Percentiles rank a stretch among this genome's conserved stretches.
These are phyloP conservation scores for Chlamydotis undulata DNA, from an alignment of 2,113 vertebrate genomes.

Conservation along the genomic window DNA sequence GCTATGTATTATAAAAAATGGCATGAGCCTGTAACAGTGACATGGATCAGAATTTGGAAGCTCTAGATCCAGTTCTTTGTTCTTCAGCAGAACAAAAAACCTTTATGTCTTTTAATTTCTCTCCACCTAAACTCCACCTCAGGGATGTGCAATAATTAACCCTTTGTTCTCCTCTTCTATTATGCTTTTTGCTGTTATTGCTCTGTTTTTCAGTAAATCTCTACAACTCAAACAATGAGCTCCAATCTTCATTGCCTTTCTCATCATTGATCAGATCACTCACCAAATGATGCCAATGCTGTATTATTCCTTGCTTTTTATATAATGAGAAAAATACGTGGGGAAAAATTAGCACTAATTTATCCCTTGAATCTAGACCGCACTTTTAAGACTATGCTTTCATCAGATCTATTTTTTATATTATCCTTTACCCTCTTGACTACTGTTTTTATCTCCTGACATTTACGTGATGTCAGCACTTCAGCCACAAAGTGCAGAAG, in stretches of 20 bases:
- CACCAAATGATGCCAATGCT: background rate
- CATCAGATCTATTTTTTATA: background rate
- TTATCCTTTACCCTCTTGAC: background rate
- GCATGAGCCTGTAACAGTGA: background rate
- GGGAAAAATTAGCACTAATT: background rate
- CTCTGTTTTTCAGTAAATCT: background rate
- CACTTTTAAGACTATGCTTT: background rate
- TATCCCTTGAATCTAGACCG: background rate
- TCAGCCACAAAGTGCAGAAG: background rate
- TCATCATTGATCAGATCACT: background rate
- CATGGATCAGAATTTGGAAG: background rate
- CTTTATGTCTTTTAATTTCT: background rate
- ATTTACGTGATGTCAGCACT: background rate
- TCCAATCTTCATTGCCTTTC: background rate
- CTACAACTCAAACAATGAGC: background rate
- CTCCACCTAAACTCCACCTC: background rate
- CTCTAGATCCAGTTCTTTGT: background rate
- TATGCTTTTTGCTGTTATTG: background rate
- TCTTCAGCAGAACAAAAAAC: background rate
- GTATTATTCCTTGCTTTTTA: background rate
- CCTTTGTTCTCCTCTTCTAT: background rate
- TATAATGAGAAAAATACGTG: background rate
- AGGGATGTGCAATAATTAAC: background rate
- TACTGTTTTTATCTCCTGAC: background rate
- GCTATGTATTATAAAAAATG: background rate